Evolutionary conservation across 1,140 invertebrate genomes (phyloP).

Genomic region (Bombus turneri): DNA sequence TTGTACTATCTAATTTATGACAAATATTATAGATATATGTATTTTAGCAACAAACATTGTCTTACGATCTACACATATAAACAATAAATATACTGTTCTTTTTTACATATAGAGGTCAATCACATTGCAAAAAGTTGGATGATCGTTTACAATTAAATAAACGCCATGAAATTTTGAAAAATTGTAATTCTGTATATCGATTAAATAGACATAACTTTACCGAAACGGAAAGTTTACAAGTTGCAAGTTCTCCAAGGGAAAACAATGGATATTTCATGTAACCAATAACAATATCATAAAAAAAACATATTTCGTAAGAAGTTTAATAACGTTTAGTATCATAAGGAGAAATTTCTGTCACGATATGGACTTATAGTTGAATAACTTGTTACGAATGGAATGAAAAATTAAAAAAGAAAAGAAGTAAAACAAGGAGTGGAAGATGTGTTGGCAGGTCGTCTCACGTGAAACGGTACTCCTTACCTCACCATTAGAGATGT

Average conservation of each 20-base stretch:
- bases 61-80: background rate
- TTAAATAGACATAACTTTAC: background rate
- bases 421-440: background rate
- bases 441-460: constrained; percentile 30
- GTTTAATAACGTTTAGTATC: background rate
- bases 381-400: background rate
- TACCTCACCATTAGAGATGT: constrained; percentile 97
- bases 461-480: constrained; percentile 66
- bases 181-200: background rate
- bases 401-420: background rate
- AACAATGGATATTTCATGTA: constrained; percentile 4
- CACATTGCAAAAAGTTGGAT: background rate
- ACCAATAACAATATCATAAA: constrained; percentile 22
- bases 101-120: constrained; percentile 36
- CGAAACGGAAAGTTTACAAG: background rate
- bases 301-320: constrained; percentile 29
- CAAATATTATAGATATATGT: background rate
- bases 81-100: constrained; percentile 17
- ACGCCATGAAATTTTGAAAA: background rate
- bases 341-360: background rate
- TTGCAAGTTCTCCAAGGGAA: background rate
- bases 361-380: background rate
- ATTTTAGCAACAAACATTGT: background rate
- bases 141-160: background rate
- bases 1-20: background rate